Evolutionary conservation across 92 coral and sea anemone genomes (phyloP), one percentile per base, ranked within the genome.

Genomic region (Micromussa lordhowensis): DNA sequence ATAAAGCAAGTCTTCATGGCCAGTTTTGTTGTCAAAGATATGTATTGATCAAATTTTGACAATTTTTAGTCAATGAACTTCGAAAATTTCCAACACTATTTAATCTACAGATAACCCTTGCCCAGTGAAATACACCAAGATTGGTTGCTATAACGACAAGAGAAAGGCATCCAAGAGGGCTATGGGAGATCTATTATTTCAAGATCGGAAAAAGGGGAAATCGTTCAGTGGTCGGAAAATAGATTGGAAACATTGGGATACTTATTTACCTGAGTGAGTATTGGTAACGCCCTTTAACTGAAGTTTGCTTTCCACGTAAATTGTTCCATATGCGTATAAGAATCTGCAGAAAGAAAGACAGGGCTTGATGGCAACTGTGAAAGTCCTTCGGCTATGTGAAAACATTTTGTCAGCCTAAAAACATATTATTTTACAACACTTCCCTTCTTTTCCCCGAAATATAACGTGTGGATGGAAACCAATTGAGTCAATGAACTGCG

Each of bases 71-170:
- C 64, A 0, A 18, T 19, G 24, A 58, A 58, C 24, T 17, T 58
- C 6, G 24, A 19, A 58, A 13, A 18, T 61, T 22, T 61, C 12
- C 30, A 11, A 34, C n/a, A 11, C 18, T 28, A 3, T 53, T 53
- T 57, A 14, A 51, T 28, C 81, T 40, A 59, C 83, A 84, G 88
- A 28, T 16, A 32, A 29, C 17, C 19, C 84, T 64, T 86, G 89
- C 81, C 16, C 89, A 2, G n/a, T 78, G 16, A 77, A 63, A 49
- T 78, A 28, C 69, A 30, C 4, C 59, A 86, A 86, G 55, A 29
- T 77, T 29, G 89, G 89, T 76, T 86, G 89, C 68, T 86, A 76
- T 79, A 86, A 26, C 51, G 89, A 86, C 84, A 66, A 86, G 69
- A 30, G 4, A 2, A 64, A 59, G 36, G 8, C 75, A 3, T 77